A percentile compares a stretch with the other conserved stretches of the same genome.
These are phyloP conservation scores for Coecobrya sp. DNA, from an alignment of 2,888 invertebrate genomes.

Conservation along the genomic window DNA sequence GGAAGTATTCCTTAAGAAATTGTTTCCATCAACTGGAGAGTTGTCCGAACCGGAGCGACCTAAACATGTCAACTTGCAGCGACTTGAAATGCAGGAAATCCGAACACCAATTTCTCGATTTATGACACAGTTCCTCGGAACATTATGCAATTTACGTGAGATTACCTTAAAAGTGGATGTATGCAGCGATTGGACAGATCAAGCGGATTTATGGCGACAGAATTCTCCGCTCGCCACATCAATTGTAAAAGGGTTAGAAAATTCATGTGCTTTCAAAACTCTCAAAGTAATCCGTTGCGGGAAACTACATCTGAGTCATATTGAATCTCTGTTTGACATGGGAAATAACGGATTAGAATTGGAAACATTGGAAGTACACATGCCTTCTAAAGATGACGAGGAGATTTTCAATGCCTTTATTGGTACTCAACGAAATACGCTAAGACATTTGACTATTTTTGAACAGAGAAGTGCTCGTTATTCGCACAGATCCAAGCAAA, in stretches of 20 bases:
- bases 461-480: constrained; percentile 28
- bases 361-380: constrained; percentile 46
- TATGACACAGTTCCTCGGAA: constrained; percentile 54
- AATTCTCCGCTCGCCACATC: constrained; percentile 64
- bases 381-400: not conserved
- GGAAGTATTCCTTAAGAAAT: constrained; percentile 22
- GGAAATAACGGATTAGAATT: constrained; percentile 44
- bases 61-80: constrained; percentile 34
- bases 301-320: not conserved
- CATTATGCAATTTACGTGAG: constrained; percentile 18
- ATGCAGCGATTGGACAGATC: constrained; percentile 67
- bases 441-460: constrained; percentile 49
- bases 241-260: constrained; percentile 6
- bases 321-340: constrained; percentile 31
- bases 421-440: constrained; percentile 23
- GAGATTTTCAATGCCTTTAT: constrained; percentile 39
- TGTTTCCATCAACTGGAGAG: constrained; percentile 10
- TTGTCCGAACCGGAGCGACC: not conserved
- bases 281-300: constrained; percentile 48
- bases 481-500: not conserved
- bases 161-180: constrained; percentile 58
- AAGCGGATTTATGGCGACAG: constrained; percentile 42
- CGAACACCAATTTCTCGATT: constrained; percentile 43
- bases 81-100: constrained; percentile 65
- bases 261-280: constrained; percentile 27